These are phyloP conservation scores for Catagonus wagneri DNA, from an alignment of 2,113 vertebrate species.

Conservation along the genomic window DNA sequence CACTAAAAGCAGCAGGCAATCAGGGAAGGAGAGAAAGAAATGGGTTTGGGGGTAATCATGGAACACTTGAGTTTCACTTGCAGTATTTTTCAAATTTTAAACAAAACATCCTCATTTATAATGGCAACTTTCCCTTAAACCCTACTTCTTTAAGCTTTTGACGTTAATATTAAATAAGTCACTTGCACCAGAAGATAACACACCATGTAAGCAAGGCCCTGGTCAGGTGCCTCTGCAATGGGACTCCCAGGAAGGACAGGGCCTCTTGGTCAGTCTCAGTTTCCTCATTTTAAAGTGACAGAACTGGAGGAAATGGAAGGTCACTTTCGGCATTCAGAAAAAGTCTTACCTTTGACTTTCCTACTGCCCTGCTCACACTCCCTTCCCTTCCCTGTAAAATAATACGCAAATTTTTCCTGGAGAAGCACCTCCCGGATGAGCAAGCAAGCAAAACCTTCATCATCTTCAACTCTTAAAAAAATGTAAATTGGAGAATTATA, in stretches of 20 bases:
- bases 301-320: not conserved
- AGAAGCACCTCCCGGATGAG: not conserved
- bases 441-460: not conserved
- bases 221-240: not conserved
- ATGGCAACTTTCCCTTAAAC: not conserved
- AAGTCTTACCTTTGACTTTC: not conserved
- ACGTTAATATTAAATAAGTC: not conserved
- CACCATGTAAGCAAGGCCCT: not conserved
- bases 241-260: not conserved
- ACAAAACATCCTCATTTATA: not conserved
- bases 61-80: not conserved
- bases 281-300: not conserved
- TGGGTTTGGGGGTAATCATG: not conserved
- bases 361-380: not conserved
- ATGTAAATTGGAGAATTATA: not conserved
- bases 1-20: not conserved
- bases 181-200: not conserved
- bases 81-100: not conserved
- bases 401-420: not conserved
- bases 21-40: not conserved
- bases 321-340: not conserved
- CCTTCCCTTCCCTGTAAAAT: not conserved
- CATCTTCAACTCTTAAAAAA: not conserved
- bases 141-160: not conserved
- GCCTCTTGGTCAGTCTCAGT: not conserved